phyloP scores from a whole-genome alignment of 2,888 invertebrate genomes.

The Acronicta leporina region DNA sequence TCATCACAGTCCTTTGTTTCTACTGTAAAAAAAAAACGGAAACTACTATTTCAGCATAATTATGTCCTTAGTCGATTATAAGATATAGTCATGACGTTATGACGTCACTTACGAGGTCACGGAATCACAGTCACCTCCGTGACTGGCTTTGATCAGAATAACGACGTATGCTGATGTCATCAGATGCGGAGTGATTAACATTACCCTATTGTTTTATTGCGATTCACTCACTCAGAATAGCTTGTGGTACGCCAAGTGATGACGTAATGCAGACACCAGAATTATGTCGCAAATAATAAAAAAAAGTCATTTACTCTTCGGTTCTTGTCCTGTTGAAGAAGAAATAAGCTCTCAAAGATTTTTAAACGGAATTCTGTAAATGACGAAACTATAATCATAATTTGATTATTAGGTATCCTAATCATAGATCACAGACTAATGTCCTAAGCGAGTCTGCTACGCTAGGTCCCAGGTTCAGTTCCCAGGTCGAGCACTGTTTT shows the following conservation, averaged over 20 bases:
- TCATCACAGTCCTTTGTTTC: not conserved
- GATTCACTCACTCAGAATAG: constrained; percentile 21
- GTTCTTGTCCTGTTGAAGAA: too few species aligned
- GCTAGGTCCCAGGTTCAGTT: too few species aligned
- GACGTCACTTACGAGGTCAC: constrained; percentile 34
- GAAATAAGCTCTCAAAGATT: not conserved
- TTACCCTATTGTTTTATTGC: constrained; percentile 40
- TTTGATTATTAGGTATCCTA: too few species aligned
- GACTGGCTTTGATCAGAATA: constrained; percentile 56
- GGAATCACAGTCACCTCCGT: constrained; percentile 31
- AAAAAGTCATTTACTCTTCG: too few species aligned
- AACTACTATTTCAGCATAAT: not conserved
- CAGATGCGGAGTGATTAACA: constrained; percentile 32
- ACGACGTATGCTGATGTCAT: constrained; percentile 58
- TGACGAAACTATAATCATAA: too few species aligned
- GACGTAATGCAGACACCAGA: constrained; percentile 6
- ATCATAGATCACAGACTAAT: too few species aligned
- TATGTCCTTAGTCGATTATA: not conserved
- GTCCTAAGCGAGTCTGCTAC: too few species aligned
- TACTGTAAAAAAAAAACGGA: not conserved
- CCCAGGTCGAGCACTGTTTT: too few species aligned
- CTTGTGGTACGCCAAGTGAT: constrained; percentile 20
- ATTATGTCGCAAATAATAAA: not conserved
- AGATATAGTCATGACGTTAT: constrained; percentile 15
- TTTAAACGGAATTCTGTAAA: too few species aligned